Evolutionary conservation across 1,140 invertebrate species (phyloP).

Genomic region (Panagrolaimus sp.): DNA sequence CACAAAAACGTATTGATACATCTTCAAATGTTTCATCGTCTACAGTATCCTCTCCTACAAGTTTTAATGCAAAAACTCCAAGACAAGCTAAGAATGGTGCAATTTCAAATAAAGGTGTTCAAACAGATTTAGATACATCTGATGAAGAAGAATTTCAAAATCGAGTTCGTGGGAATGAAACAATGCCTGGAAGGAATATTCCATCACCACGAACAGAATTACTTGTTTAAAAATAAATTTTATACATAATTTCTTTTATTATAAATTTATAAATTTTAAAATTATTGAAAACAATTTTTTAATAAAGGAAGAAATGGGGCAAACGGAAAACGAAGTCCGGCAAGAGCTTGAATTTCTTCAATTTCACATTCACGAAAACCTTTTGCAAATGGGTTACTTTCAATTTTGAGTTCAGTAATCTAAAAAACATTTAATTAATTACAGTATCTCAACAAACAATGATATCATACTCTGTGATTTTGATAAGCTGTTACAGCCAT

Average conservation of each 20-base stretch:
- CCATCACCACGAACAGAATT: neutral
- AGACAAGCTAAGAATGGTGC: neutral
- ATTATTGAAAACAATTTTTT: conserved; percentile 8
- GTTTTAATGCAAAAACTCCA: neutral
- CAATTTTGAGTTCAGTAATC: conserved; percentile 85
- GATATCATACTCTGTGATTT: conserved; percentile 79
- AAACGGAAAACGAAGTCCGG: neutral
- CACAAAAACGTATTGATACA: no score
- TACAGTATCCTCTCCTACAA: neutral
- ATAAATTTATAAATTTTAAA: no score
- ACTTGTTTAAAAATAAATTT: neutral
- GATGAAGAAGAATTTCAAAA: neutral
- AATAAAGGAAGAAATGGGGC: neutral
- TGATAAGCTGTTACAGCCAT: conserved; percentile 98
- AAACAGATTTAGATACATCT: neutral
- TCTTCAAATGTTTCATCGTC: no score
- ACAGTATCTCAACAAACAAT: neutral
- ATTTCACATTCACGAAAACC: conserved; percentile 72
- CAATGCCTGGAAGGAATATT: neutral
- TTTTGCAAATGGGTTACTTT: conserved; percentile 90
- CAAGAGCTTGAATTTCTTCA: conserved; percentile 19
- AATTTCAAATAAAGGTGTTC: conserved; percentile 2
- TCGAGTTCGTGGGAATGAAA: neutral
- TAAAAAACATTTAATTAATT: conserved; percentile 64
- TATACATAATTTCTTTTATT: no score